phyloP scores from a whole-genome alignment of 2,888 invertebrate genomes.

The Nomada ruficornis region DNA sequence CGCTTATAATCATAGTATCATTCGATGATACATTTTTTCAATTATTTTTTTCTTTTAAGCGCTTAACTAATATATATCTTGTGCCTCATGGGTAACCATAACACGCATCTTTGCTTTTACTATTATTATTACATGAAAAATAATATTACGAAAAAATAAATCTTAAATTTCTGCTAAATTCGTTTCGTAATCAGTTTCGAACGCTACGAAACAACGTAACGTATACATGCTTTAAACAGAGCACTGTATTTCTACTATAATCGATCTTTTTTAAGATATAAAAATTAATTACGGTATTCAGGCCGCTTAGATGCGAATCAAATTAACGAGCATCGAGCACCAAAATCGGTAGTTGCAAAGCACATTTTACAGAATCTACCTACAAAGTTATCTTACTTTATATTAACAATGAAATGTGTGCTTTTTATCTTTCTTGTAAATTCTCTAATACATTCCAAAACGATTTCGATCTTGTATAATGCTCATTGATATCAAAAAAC shows the following conservation, averaged over 20 bases:
- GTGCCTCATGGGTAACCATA: constrained; percentile 59
- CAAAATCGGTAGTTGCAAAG: constrained; percentile 47
- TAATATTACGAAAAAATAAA: constrained; percentile 51
- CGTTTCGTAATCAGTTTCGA: constrained; percentile 27
- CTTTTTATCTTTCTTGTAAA: neutral
- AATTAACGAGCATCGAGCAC: constrained; percentile 59
- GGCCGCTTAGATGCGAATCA: constrained; percentile 45
- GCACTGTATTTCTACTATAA: constrained; percentile 36
- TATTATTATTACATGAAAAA: constrained; percentile 32
- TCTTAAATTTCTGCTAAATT: constrained; percentile 53
- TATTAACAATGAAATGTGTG: constrained; percentile 13
- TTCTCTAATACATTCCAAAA: constrained; percentile 26
- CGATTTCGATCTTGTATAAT: constrained; percentile 24
- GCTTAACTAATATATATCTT: constrained; percentile 65
- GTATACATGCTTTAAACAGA: constrained; percentile 40
- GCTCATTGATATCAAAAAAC: constrained; percentile 37
- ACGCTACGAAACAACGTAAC: constrained; percentile 33
- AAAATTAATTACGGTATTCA: constrained; percentile 50
- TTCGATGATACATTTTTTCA: constrained; percentile 54
- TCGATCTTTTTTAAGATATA: constrained; percentile 24
- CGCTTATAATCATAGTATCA: constrained; percentile 37
- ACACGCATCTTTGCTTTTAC: constrained; percentile 42
- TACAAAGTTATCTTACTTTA: constrained; percentile 57
- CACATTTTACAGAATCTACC: constrained; percentile 55
- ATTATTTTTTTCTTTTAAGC: constrained; percentile 31